Percentiles rank a stretch among this genome's conserved stretches.
Evolutionary conservation across 2,797 vertebrate species (phyloP).

Genomic region (Sebastes flavidus): DNA sequence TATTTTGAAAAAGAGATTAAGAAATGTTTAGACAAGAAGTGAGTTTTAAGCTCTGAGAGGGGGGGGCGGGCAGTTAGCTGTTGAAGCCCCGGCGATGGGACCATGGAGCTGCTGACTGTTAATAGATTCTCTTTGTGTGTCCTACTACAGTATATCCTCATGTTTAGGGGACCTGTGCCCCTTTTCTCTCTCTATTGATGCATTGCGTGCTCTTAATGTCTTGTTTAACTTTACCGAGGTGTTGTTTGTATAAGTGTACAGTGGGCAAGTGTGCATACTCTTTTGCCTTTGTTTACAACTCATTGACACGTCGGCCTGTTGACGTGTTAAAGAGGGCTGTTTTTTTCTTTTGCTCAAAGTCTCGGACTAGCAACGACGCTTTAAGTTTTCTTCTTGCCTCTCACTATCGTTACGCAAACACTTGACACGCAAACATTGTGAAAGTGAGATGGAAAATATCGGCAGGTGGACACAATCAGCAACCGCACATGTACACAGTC

Average conservation of each 20-base stretch:
- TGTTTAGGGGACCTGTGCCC: constrained; percentile 45
- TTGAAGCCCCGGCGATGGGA: constrained; percentile 57
- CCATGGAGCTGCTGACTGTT: constrained; percentile 81
- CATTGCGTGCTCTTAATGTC: constrained; percentile 66
- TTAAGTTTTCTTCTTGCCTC: constrained; percentile 12
- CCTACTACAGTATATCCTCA: constrained; percentile 66
- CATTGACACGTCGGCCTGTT: constrained; percentile 34
- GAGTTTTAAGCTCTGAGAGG: constrained; percentile 35
- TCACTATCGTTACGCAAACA: constrained; percentile 18
- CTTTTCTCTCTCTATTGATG: constrained; percentile 55
- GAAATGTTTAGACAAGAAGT: constrained; percentile 38
- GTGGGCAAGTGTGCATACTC: constrained; percentile 68
- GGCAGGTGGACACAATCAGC: constrained; percentile 49
- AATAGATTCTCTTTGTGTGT: constrained; percentile 73
- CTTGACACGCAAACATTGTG: background rate
- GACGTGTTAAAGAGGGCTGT: constrained; percentile 34
- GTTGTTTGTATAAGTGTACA: constrained; percentile 72
- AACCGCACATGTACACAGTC: constrained; percentile 16
- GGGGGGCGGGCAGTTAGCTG: constrained; percentile 28
- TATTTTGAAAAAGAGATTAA: constrained; percentile 25
- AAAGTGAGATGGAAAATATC: constrained; percentile 44
- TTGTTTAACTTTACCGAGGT: constrained; percentile 69
- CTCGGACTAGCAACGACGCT: background rate
- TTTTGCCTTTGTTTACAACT: constrained; percentile 67
- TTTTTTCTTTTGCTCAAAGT: constrained; percentile 30